Evolutionary conservation across 2,113 vertebrate species (phyloP).

Genomic region (Ranitomeya variabilis): DNA sequence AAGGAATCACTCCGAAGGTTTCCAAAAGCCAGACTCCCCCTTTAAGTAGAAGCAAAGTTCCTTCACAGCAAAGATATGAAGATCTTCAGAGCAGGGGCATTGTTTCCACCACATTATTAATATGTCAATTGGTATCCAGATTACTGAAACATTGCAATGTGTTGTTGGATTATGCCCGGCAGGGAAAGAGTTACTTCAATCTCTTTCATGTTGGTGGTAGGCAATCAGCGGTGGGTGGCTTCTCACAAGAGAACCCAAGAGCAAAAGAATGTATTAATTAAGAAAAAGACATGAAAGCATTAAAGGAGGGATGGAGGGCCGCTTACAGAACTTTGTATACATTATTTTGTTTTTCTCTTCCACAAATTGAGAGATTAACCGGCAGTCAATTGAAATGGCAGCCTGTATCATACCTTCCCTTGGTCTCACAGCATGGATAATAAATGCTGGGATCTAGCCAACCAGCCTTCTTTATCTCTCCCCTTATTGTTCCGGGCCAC

Average conservation of each 20-base stretch:
- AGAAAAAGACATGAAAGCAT: conserved; percentile 57
- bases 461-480: conserved; percentile 78
- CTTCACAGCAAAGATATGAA: conserved; percentile 21
- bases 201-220: conserved; percentile 55
- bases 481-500: conserved; percentile 85
- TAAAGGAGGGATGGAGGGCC: conserved; percentile 52
- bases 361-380: conserved; percentile 86
- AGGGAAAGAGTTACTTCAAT: conserved; percentile 23
- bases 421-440: conserved; percentile 84
- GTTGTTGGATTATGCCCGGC: neutral
- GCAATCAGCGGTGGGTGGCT: conserved; percentile 52
- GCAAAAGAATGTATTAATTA: conserved; percentile 59
- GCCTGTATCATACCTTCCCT: conserved; percentile 79
- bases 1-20: neutral
- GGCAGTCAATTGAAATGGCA: conserved; percentile 86
- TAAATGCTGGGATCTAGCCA: conserved; percentile 81
- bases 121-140: conserved; percentile 24
- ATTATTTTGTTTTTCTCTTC: conserved; percentile 70
- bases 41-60: conserved; percentile 9
- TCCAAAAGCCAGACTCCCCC: neutral
- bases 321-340: conserved; percentile 59
- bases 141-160: conserved; percentile 27
- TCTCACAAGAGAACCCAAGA: conserved; percentile 43
- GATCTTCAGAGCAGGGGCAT: conserved; percentile 9
- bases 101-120: neutral